Base-by-base conservation (phyloP, 2,888 invertebrate species). In the Stegophylla sp. region DNA sequence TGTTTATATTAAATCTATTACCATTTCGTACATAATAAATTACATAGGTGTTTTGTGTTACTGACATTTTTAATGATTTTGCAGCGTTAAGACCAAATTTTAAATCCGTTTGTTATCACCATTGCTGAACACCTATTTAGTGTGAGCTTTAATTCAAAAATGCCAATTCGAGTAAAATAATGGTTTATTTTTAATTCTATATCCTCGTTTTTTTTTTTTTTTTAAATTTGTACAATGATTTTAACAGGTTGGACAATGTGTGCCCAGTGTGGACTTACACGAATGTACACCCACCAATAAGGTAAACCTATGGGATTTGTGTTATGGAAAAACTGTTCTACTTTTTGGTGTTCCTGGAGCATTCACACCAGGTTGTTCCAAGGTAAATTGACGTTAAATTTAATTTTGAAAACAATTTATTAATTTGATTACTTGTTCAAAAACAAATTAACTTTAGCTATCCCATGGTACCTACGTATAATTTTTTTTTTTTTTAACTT, bases 271-370 rank as follows among this genome's bases (percentile, higher is more conserved):
- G 56, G 94, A 94, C 86, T 88, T 97, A 64, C 95, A 89, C 85
- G 96, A 97, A 87, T 92, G 93, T 86, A 91, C 91, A 9, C 96
- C 97, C 10, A 92, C 92, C 0, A 94, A 93, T 84, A 95, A 95
- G 88, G 93, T 97, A 7, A 94, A 93, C 86, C 88, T 93, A 59
- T 88, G 89, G 3, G 90, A 94, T 20, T 86, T 93, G 81, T 90
- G 92, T 75, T 87, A 90, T 53, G 93, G 92, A 23, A 96, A 95
- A 85, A 96, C 94, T 86, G 90, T 95, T 0, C 89, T 97, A 13
- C 86, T 97, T 81, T 95, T 97, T 86, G 97, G 92, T 28, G 96
- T 97, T 13, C 97, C 97, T 20, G 97, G 97, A 10, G 97, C 97
- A 3, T 97, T 96, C 85, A 97, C 97, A 1, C 97, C 97, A 10